Conservation (phyloP, 2,113 vertebrate genomes). For the Prolemur simus region DNA sequence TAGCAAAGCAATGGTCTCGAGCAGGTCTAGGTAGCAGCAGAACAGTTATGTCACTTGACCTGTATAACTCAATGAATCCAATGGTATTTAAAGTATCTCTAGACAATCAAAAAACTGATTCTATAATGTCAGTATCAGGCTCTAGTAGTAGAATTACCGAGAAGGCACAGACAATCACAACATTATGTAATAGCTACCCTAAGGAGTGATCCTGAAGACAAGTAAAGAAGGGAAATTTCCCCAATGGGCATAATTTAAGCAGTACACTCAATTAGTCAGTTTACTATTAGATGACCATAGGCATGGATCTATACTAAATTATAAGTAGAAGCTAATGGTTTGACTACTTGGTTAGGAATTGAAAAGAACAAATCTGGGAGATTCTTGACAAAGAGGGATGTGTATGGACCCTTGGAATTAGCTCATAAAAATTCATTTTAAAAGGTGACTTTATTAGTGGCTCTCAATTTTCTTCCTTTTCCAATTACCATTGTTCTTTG, state of each 20-base stretch:
- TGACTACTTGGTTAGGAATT: background rate
- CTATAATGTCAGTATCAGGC: background rate
- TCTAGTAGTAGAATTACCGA: background rate
- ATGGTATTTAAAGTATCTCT: background rate
- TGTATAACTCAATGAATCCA: background rate
- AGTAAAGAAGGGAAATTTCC: background rate
- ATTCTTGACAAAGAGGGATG: background rate
- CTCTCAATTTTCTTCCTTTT: background rate
- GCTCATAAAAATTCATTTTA: background rate
- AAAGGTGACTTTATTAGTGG: background rate
- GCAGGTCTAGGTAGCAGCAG: background rate
- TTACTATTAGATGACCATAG: background rate
- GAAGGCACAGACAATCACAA: background rate
- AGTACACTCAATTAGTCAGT: background rate
- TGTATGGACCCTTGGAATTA: background rate
- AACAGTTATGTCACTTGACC: background rate
- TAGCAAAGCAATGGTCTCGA: background rate
- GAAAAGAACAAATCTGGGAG: background rate
- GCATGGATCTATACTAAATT: background rate
- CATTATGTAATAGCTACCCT: background rate
- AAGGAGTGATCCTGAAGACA: background rate
- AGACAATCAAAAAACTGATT: background rate
- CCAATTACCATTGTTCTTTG: background rate
- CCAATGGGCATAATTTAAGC: background rate
- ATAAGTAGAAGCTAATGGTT: background rate